Percentiles rank a stretch among this genome's conserved stretches.
Conservation (phyloP, 2,797 vertebrate genomes). For the Philypnodon macrostomus region DNA sequence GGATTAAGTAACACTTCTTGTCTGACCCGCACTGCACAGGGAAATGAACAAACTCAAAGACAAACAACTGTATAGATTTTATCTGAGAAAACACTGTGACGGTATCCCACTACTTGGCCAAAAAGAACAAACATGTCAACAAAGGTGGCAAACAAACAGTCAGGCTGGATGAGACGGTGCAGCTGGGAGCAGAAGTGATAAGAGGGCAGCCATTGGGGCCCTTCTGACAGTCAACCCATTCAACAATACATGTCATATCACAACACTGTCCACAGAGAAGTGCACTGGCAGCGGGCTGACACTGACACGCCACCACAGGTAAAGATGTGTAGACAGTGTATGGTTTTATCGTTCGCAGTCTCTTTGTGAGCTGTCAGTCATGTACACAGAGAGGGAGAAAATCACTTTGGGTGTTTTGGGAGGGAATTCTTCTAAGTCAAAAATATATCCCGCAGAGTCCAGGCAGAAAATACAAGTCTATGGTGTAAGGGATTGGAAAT, state of each 20-base stretch:
- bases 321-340: constrained; percentile 12
- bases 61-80: background rate
- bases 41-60: constrained; percentile 6
- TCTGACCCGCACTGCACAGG: background rate
- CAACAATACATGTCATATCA: constrained; percentile 33
- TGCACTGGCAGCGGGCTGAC: constrained; percentile 19
- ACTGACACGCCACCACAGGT: constrained; percentile 19
- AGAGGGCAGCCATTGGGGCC: constrained; percentile 25
- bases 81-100: constrained; percentile 17
- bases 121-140: constrained; percentile 40
- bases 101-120: constrained; percentile 17
- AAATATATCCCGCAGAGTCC: background rate
- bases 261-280: constrained; percentile 25
- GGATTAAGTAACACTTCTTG: constrained; percentile 4
- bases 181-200: constrained; percentile 36
- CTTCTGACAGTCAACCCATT: constrained; percentile 16
- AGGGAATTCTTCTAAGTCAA: background rate
- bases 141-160: constrained; percentile 41
- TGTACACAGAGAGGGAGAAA: background rate
- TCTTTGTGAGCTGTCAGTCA: constrained; percentile 20
- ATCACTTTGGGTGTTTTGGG: background rate
- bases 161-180: constrained; percentile 39
- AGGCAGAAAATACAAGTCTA: background rate
- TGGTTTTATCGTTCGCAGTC: constrained; percentile 12
- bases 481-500: no score